phyloP scores from a whole-genome alignment of 2,888 invertebrate species.

The Cerastis rubricosa region DNA sequence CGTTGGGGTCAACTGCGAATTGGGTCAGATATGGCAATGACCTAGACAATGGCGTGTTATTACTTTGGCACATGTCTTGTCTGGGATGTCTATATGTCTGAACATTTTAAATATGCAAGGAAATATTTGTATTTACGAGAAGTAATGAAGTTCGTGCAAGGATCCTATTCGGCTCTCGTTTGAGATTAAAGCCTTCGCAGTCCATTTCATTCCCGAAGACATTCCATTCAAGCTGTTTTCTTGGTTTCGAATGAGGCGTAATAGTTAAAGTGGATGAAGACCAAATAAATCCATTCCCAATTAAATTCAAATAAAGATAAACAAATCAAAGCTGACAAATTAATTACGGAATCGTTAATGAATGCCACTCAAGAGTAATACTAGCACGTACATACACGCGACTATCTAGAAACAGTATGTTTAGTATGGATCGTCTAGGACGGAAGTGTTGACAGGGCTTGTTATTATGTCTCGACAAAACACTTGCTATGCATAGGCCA shows the following conservation, averaged over 20 bases:
- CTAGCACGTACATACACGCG: slow-evolving; percentile 40
- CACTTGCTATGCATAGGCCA: slow-evolving; percentile 49
- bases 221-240: neutral
- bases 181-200: neutral
- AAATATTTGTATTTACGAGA: neutral
- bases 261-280: neutral
- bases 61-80: slow-evolving; percentile 41
- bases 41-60: slow-evolving; percentile 21
- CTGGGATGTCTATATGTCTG: neutral
- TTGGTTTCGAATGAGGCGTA: neutral
- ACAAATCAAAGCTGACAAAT: slow-evolving; percentile 17
- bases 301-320: slow-evolving; percentile 22
- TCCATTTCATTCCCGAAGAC: neutral
- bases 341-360: slow-evolving; percentile 13
- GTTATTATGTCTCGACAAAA: slow-evolving; percentile 38
- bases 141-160: neutral
- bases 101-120: too few relatives aligned
- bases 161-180: too few relatives aligned
- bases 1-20: slow-evolving; percentile 46
- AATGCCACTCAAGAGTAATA: slow-evolving; percentile 18
- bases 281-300: slow-evolving; percentile 8
- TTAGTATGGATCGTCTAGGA: slow-evolving; percentile 26
- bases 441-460: slow-evolving; percentile 44
- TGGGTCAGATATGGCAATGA: slow-evolving; percentile 17
- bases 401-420: slow-evolving; percentile 12